phyloP scores from a whole-genome alignment of 2,113 vertebrate species.

The Arizona elegans region DNA sequence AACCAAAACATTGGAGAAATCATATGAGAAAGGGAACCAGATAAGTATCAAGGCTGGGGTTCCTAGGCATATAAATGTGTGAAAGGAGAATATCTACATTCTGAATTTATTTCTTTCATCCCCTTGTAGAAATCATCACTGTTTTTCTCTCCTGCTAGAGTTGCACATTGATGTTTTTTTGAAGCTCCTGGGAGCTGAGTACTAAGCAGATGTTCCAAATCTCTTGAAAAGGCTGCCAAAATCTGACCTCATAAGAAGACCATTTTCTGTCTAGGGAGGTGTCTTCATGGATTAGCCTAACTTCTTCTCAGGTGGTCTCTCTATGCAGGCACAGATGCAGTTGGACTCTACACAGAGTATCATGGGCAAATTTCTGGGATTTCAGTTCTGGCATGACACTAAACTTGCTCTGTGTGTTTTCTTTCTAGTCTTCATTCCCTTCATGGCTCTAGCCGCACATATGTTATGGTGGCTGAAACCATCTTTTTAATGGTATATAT shows the following conservation, averaged over 20 bases:
- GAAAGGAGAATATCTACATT: neutral
- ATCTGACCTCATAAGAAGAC: neutral
- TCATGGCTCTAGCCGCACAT: neutral
- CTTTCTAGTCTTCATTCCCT: neutral
- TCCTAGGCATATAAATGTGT: neutral
- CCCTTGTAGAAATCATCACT: neutral
- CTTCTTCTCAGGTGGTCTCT: neutral
- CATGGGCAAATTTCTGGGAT: neutral
- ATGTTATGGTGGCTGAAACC: neutral
- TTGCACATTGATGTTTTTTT: neutral
- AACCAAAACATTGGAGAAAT: neutral
- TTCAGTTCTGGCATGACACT: neutral
- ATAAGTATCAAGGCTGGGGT: neutral
- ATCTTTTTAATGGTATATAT: neutral
- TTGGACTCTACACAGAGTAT: neutral
- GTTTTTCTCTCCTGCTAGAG: accelerated
- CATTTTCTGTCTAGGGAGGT: neutral
- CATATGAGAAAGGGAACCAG: neutral
- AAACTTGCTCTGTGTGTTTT: neutral
- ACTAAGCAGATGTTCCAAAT: neutral
- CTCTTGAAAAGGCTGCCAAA: neutral
- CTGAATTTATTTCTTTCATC: neutral
- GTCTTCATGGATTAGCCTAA: neutral
- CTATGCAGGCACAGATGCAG: neutral
- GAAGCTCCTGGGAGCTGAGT: neutral